A percentile compares a stretch with the other conserved stretches of the same genome.
phyloP scores from a whole-genome alignment of 2,113 vertebrate species.

The Eclectus roratus region DNA sequence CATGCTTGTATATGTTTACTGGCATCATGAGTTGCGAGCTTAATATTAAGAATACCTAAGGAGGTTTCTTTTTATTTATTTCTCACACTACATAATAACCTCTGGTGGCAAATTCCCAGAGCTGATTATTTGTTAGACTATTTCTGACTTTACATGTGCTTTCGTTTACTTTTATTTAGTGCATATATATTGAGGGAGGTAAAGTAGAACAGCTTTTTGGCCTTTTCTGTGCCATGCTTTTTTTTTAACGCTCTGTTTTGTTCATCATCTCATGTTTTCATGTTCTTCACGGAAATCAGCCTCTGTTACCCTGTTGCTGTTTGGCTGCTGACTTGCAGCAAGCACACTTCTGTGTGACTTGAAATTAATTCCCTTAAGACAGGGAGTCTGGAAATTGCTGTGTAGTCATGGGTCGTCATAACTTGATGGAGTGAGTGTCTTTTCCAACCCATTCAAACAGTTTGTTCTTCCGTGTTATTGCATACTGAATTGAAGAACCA shows the following conservation, averaged over 20 bases:
- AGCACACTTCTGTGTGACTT: background rate
- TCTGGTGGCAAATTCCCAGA: background rate
- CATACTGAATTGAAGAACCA: background rate
- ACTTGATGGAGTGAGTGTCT: background rate
- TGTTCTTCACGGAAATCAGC: background rate
- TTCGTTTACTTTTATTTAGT: background rate
- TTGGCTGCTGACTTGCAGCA: background rate
- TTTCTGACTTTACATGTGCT: background rate
- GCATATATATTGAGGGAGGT: background rate
- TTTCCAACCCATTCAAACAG: background rate
- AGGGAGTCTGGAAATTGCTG: background rate
- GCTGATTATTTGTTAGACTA: background rate
- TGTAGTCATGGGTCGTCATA: background rate
- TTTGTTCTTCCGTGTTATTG: background rate
- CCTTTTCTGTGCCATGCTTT: background rate
- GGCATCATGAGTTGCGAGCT: background rate
- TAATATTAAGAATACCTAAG: background rate
- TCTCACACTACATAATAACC: background rate
- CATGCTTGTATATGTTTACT: background rate
- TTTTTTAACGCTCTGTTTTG: background rate
- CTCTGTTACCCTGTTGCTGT: background rate
- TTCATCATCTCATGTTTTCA: background rate
- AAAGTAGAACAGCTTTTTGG: background rate
- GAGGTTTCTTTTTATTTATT: conserved; percentile 17
- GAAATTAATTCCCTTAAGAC: background rate